phyloP scores from a whole-genome alignment of 2,888 invertebrate species.

The Drosophila cracens region DNA sequence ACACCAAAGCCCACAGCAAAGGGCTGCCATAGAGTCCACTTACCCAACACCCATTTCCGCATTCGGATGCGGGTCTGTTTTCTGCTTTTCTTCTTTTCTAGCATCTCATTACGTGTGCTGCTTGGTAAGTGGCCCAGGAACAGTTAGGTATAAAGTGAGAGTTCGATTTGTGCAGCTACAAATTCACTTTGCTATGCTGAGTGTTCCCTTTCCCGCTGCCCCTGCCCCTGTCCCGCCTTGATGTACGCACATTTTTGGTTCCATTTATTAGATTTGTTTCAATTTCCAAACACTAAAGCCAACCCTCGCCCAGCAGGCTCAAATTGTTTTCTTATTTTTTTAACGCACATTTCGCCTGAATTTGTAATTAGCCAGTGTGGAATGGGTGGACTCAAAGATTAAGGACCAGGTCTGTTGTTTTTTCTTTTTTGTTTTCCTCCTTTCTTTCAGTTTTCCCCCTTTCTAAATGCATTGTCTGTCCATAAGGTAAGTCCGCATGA shows the following conservation, averaged over 20 bases:
- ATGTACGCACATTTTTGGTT: conserved; percentile 80
- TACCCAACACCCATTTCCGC: conserved; percentile 25
- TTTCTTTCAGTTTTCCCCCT: conserved; percentile 1
- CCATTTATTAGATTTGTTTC: conserved; percentile 82
- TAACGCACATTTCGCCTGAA: conserved; percentile 57
- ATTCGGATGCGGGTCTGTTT: conserved; percentile 37
- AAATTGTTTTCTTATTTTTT: conserved; percentile 56
- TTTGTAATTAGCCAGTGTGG: conserved; percentile 65
- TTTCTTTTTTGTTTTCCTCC: background rate
- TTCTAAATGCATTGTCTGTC: conserved; percentile 18
- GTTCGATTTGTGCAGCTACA: conserved; percentile 75
- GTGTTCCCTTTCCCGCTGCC: conserved; percentile 14
- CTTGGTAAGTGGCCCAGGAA: conserved; percentile 47
- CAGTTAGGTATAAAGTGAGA: conserved; percentile 45
- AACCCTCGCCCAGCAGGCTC: conserved; percentile 28
- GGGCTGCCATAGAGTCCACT: conserved; percentile 30
- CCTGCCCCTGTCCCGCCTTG: conserved; percentile 31
- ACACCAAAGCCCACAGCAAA: conserved; percentile 48
- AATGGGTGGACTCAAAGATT: conserved; percentile 30
- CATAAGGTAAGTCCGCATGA: conserved; percentile 6
- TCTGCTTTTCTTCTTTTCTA: conserved; percentile 31
- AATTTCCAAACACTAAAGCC: conserved; percentile 62
- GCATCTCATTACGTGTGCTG: conserved; percentile 69
- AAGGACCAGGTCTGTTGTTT: conserved; percentile 36
- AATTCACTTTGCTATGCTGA: conserved; percentile 73